Base-by-base conservation (phyloP, 1,140 invertebrate genomes). In the Drosophila baimaii region DNA sequence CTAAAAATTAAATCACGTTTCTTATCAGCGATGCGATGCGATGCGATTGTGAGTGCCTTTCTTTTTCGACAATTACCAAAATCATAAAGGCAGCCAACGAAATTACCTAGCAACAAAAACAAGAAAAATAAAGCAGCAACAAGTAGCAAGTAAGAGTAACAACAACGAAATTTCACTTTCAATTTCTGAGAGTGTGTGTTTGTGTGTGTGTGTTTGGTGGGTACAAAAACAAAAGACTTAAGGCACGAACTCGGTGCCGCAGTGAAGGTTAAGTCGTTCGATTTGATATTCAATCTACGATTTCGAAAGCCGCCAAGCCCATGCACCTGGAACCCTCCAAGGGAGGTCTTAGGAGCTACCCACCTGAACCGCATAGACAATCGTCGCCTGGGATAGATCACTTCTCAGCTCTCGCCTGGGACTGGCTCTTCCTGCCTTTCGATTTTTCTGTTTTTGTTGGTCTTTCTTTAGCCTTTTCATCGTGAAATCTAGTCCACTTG, bases 1-100 rank as follows among this genome's bases (percentile, higher is more conserved):
- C 79, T 88, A 54, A 85, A 85, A 85, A 85, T 88, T 79, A 88
- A 88, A 85, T 88, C 82, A 85, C 82, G 83, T 86, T 88, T 88
- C 82, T 85, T 85, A 85, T 85, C 82, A 85, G 78, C 72, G 51
- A 63, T 71, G 43, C 23, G 78, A 56, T 47, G 52, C n/a, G 57
- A 56, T 47, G 39, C 61, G 79, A 64, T 76, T 76, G 78, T 81
- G 75, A 85, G 82, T 85, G 82, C 82, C 82, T 85, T 85, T 85
- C 82, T 85, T 85, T 85, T 85, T 85, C 75, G 75, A 81, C 79
- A 85, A 85, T 85, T 85, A 85, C 82, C 82, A 85, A 85, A 86
- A 85, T 66, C 58, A 74, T 66, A 81, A 64, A 72, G 59, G 44
- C 37, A 31, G 57, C 31, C 56, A 75, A 61, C 54, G 65, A 63